phyloP scores from a whole-genome alignment of 2,888 invertebrate genomes.

The Drosophila anceps region DNA sequence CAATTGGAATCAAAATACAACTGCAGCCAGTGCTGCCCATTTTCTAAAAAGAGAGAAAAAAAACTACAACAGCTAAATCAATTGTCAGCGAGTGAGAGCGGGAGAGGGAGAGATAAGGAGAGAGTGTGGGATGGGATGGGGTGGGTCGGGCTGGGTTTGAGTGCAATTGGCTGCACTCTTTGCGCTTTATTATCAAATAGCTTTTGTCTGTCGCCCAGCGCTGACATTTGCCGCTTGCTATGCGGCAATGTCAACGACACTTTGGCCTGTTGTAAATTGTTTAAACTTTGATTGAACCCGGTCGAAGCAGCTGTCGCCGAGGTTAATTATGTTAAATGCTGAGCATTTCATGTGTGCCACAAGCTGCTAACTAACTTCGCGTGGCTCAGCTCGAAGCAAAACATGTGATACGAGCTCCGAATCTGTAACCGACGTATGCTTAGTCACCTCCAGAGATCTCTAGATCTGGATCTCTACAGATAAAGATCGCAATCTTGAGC shows the following conservation, averaged over 20 bases:
- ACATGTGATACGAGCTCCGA: conserved; percentile 48
- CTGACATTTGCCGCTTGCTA: conserved; percentile 24
- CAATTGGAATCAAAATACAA: conserved; percentile 40
- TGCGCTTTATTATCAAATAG: conserved; percentile 4
- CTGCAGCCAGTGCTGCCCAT: conserved; percentile 45
- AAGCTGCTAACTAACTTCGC: conserved; percentile 12
- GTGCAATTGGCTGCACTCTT: conserved; percentile 1
- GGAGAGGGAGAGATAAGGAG: too few species aligned
- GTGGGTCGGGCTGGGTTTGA: background rate
- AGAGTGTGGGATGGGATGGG: background rate
- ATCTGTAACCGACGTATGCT: too few species aligned
- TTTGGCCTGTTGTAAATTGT: conserved; percentile 19
- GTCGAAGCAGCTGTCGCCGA: conserved; percentile 42
- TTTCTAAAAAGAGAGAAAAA: conserved; percentile 52
- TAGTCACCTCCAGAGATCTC: conserved; percentile 4
- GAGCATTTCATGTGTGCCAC: conserved; percentile 30
- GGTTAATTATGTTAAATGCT: conserved; percentile 73
- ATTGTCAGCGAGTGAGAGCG: conserved; percentile 23
- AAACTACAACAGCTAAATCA: conserved; percentile 24
- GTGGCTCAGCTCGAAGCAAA: conserved; percentile 7
- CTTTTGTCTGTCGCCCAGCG: conserved; percentile 22
- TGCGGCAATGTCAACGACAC: conserved; percentile 46
- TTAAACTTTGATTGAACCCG: conserved; percentile 47
- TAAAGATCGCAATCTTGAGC: conserved; percentile 27
- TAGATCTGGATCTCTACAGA: conserved; percentile 11